Base-by-base conservation (phyloP, 2,113 vertebrate genomes). In the Anoura caudifer region DNA sequence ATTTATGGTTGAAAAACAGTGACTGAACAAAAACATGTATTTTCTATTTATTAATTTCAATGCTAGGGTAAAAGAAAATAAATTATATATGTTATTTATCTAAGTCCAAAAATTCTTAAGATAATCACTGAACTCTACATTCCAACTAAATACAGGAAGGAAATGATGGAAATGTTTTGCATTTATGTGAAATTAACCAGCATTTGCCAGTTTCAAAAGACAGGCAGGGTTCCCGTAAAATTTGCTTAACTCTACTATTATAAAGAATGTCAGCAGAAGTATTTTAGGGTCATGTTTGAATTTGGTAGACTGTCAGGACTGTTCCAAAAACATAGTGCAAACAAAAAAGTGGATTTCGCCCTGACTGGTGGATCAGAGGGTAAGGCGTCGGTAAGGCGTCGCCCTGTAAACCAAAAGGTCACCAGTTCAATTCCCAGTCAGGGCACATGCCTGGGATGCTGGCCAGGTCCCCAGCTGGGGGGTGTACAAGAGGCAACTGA, bases 61-160 rank as follows among this genome's bases (percentile, higher is more conserved):
- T 91, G 7, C 38, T 70, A 88, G 8, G 7, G 63, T 56, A 91
- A 93, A 93, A 95, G n/a, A 75, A 95, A 67, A 90, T 52, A 75
- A 88, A 77, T 41, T 31, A 63, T 90, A 63, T 90, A 63, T 75
- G 31, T 83, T 95, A 90, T 72, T 87, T 83, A 72, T 45, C 45
- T 87, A 87, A 77, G 45, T 28, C 61, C 72, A 72, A 95, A 80
- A 77, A 26, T 70, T 84, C n/a, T 81, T 65, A 65, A 59, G 82
- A 56, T 96, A 94, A 87, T 54, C 81, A 36, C 8, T 94, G 70
- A 79, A 72, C 50, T 95, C 28, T 26, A 79, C n/a, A 95, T 91
- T 19, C 38, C 61, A 95, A 83, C 24, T 95, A 93, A 91, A 93
- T 76, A 87, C 3, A 91, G 76, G 43, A 90, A 86, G 31, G 28